A percentile compares a stretch with the other conserved stretches of the same genome.
These are phyloP conservation scores for Episyrphus balteatus DNA, from an alignment of 1,140 invertebrate species.

Conservation along the genomic window DNA sequence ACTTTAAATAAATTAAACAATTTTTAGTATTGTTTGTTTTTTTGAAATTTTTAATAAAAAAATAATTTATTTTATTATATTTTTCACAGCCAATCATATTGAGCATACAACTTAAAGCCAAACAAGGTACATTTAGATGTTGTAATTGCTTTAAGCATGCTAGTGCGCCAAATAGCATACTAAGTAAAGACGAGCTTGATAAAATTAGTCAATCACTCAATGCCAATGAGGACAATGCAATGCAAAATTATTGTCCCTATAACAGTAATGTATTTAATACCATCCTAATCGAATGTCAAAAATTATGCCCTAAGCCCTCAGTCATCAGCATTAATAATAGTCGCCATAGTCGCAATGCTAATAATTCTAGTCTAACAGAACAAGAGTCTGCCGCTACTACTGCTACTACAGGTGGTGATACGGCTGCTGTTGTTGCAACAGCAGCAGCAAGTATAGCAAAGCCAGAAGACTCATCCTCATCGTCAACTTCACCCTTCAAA, in stretches of 20 bases:
- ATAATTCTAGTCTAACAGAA: background rate
- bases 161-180: conserved; percentile 18
- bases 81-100: conserved; percentile 72
- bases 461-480: background rate
- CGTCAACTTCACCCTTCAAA: background rate
- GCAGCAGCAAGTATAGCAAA: conserved; percentile 3
- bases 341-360: background rate
- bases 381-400: background rate
- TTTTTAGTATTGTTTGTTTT: too few relatives aligned
- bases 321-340: background rate
- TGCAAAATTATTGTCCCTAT: conserved; percentile 20
- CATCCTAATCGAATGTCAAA: conserved; percentile 10
- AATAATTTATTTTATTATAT: conserved; percentile 12
- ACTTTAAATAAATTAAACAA: too few relatives aligned
- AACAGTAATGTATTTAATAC: conserved; percentile 17
- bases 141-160: conserved; percentile 42
- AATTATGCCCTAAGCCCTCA: conserved; percentile 3
- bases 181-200: conserved; percentile 37
- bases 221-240: conserved; percentile 32
- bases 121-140: conserved; percentile 69
- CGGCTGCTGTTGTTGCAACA: background rate
- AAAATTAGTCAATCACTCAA: conserved; percentile 35
- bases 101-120: conserved; percentile 50
- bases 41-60: too few relatives aligned
- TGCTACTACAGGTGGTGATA: conserved; percentile 9